Percentiles rank a stretch among this genome's conserved stretches.
phyloP scores from a whole-genome alignment of 2,113 vertebrate species.

The Caracal caracal region DNA sequence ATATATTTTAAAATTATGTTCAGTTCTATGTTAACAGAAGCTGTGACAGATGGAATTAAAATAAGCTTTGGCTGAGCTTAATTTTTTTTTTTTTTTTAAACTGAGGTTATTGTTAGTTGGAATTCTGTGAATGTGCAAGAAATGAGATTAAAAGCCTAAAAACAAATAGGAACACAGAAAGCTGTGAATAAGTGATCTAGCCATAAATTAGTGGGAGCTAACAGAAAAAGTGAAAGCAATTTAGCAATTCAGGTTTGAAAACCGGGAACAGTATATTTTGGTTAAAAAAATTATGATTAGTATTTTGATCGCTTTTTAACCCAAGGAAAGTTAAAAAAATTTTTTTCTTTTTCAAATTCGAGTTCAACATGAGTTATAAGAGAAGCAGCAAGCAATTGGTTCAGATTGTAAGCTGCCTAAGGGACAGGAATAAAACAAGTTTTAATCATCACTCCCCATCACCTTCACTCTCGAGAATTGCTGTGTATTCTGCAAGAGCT shows the following conservation, averaged over 20 bases:
- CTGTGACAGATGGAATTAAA: not conserved
- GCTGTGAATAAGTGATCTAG: not conserved
- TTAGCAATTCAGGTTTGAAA: not conserved
- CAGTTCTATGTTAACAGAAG: not conserved
- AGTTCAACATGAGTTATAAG: not conserved
- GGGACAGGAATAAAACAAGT: not conserved
- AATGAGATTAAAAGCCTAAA: not conserved
- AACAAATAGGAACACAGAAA: not conserved
- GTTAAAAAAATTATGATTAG: not conserved
- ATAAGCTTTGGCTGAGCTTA: not conserved
- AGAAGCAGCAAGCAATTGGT: not conserved
- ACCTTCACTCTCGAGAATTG: not conserved
- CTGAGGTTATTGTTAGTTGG: not conserved
- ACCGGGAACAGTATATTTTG: not conserved
- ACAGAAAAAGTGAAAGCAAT: not conserved
- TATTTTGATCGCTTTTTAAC: not conserved
- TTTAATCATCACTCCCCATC: not conserved
- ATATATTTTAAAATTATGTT: conserved; percentile 19
- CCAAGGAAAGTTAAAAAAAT: not conserved
- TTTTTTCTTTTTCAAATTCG: not conserved
- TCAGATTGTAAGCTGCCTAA: not conserved
- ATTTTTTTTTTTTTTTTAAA: not conserved
- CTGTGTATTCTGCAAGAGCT: not conserved
- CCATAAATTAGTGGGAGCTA: not conserved
- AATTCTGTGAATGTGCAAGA: not conserved